Base-by-base conservation (phyloP, 2,888 invertebrate genomes). In the Aspidiotus destructor region DNA sequence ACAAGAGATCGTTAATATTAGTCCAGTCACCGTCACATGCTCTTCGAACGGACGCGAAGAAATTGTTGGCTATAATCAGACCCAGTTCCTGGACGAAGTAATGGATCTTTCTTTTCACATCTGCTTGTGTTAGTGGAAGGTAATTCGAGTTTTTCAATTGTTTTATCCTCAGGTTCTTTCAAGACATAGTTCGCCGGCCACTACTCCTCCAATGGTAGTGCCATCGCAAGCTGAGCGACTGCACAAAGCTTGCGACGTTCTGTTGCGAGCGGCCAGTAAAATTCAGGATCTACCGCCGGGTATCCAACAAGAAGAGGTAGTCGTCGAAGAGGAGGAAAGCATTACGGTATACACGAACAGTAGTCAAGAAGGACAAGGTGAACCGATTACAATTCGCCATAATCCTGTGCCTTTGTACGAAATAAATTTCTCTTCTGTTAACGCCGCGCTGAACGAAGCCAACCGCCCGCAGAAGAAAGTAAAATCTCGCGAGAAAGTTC, bases 81-180 rank as follows among this genome's bases (percentile, higher is more conserved):
- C 62, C 40, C 69, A 69, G 54, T 69, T 69, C 48, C 62, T 69
- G 55, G 69, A 69, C 55, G 69, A 69, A 48, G 69, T 69, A 62
- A 57, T 40, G 52, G 28, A 13, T 17, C 40, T 48, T 48, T 48
- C 48, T 42, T 42, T 61, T 44, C 17, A 61, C 9, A 15, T 28
- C 5, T 28, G 5, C 28, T 28, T 28, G 1, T 28, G 28, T 28
- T 3, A 28, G 5, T 28, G 28, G 28, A 28, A 28, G 28, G 28
- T 28, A 28, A 28, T 28, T 42, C 52, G 52, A 44, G 48, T 41
- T 53, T 41, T 57, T 16, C 2, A 57, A 57, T 16, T 16, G 1
- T 57, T 42, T 10, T 3, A 1, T 61, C 15, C 60, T 17, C 40
- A 69, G 69, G 69, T 69, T 16, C 53, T 69, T 44, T 69, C 69